Conservation (phyloP, 2,113 vertebrate species). For the Scophthalmus maximus region DNA sequence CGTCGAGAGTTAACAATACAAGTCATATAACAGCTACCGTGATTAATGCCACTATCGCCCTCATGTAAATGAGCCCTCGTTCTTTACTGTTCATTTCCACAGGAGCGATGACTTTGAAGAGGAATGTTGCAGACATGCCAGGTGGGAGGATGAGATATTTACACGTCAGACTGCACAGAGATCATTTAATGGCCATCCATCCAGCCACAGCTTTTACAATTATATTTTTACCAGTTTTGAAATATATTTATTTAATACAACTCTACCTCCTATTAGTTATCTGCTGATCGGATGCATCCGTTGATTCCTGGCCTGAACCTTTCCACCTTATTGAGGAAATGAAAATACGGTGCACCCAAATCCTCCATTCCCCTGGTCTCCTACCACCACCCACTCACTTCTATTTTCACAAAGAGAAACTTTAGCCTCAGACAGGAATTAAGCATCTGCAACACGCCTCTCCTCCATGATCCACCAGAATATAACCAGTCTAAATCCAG, state of each 20-base stretch:
- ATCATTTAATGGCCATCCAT: neutral
- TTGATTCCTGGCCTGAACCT: slow-evolving; percentile 24
- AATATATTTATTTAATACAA: too few relatives aligned
- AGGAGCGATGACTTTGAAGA: neutral
- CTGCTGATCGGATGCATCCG: neutral
- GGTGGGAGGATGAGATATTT: neutral
- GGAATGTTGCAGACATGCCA: neutral
- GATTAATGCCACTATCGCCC: slow-evolving; percentile 49
- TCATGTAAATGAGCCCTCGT: slow-evolving; percentile 17
- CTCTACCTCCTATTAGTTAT: too few relatives aligned
- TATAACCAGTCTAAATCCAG: slow-evolving; percentile 1
- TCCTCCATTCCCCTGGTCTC: slow-evolving; percentile 60
- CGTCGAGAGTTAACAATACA: slow-evolving; percentile 54
- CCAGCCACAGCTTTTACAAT: too few relatives aligned
- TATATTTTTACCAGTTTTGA: too few relatives aligned
- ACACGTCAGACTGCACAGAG: neutral
- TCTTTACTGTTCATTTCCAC: slow-evolving; percentile 6
- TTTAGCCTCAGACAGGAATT: slow-evolving; percentile 23
- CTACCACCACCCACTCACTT: slow-evolving; percentile 73
- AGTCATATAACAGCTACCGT: slow-evolving; percentile 69
- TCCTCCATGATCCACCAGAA: slow-evolving; percentile 14
- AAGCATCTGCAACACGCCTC: slow-evolving; percentile 15
- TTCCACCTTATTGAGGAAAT: slow-evolving; percentile 67
- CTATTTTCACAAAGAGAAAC: slow-evolving; percentile 75
- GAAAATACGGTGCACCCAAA: slow-evolving; percentile 70